Base-by-base conservation (phyloP, 2,797 vertebrate species). In the Syndactyla subalaris region DNA sequence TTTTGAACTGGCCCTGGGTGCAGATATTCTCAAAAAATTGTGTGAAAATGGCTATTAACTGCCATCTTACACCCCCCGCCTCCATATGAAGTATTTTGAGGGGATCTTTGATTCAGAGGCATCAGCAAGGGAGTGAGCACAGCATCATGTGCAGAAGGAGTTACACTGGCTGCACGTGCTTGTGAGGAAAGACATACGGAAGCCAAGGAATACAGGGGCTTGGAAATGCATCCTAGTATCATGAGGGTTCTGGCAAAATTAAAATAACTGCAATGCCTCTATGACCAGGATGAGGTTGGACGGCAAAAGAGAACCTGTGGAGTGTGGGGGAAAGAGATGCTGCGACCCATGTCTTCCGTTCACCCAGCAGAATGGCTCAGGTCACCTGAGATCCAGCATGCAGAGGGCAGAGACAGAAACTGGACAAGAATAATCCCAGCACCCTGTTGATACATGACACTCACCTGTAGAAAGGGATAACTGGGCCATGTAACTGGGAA, bases 341-440 rank as follows among this genome's bases (percentile, higher is more conserved):
- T 48, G 27, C 8, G 46, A 46, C 29, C 7, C 48, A 15, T 20
- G 20, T 67, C 17, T 4, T 78, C 24, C 55, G 41, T 32, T 26
- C 18, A 15, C 36, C 7, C 9, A 27, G 38, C 0, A 8, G 46
- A 57, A 54, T 1, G 3, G 46, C 9, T 59, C 52, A 48, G 39
- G 24, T 13, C 2, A 0, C 19, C 65, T 7, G 8, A 85, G 21
- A 15, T 66, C 63, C 0, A 1, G 11, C 4, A 1, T 52, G 58
- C 1, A 0, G 36, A 52, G 7, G n/a, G 8, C 39, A 84, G 61
- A 63, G 55, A 26, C 46, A n/a, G 61, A 81, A 90, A 75, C 4
- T 36, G 29, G 22, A 20, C 19, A 49, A 59, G 38, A 67, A 32
- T 17, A 78, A 36, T 7, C 6, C 17, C 76, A 78, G 39, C 32